Percentiles rank a stretch among this genome's conserved stretches.
Conservation (phyloP, 1,140 invertebrate species). For the Anoplophora glabripennis region DNA sequence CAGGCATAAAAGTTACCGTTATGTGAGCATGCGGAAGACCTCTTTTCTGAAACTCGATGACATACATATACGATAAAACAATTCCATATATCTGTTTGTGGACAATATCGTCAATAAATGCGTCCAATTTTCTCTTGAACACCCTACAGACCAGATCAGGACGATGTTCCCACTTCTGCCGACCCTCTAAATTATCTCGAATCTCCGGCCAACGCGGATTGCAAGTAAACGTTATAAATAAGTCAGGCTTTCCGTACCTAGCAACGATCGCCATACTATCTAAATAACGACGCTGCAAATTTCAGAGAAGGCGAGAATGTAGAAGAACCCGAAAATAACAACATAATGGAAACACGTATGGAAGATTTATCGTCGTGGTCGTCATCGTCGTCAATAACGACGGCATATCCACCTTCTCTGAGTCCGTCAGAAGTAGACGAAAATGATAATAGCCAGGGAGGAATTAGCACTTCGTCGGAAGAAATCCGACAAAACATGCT, state of each 20-base stretch:
- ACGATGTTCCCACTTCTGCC: constrained; percentile 4
- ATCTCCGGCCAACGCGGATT: constrained; percentile 15
- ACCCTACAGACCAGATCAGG: constrained; percentile 17
- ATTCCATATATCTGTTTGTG: constrained; percentile 1
- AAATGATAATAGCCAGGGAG: too few species aligned
- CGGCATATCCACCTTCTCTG: too few species aligned
- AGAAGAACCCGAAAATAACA: too few species aligned
- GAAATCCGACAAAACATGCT: too few species aligned
- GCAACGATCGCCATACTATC: constrained; percentile 11
- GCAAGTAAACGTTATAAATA: constrained; percentile 14
- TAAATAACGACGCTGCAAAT: constrained; percentile 9
- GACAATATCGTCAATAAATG: constrained; percentile 10
- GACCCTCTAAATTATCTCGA: not conserved
- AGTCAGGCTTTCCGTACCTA: constrained; percentile 13
- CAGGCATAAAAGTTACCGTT: not conserved
- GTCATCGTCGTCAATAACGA: too few species aligned
- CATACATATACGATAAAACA: not conserved
- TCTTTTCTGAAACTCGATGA: constrained; percentile 8
- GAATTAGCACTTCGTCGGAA: too few species aligned
- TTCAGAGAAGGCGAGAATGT: too few species aligned
- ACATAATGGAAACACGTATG: too few species aligned
- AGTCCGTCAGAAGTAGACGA: too few species aligned
- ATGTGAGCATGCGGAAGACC: constrained; percentile 16
- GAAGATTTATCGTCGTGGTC: too few species aligned
- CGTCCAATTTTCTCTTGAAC: constrained; percentile 11